Conservation (phyloP, 2,888 invertebrate genomes). For the Micoletzkya japonica region DNA sequence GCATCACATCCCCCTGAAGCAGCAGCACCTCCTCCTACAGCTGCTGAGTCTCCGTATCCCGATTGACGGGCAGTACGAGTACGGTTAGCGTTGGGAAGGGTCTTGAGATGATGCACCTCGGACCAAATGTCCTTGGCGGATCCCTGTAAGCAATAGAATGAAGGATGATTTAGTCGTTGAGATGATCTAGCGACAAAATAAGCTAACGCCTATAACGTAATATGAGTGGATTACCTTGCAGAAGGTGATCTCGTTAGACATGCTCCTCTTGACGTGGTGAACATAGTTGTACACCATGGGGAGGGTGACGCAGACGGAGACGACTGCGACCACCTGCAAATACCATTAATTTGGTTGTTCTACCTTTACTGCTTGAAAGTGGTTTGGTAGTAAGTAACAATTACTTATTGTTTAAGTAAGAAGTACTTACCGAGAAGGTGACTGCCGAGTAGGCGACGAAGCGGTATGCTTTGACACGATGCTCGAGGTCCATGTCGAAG, state of each 20-base stretch:
- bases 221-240: constrained; percentile 46
- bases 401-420: neutral
- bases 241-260: constrained; percentile 60
- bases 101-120: constrained; percentile 29
- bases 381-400: neutral
- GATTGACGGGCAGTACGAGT: constrained; percentile 24
- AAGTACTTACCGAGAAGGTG: constrained; percentile 33
- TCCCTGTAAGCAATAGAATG: constrained; percentile 5
- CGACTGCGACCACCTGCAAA: constrained; percentile 30
- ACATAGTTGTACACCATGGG: constrained; percentile 64
- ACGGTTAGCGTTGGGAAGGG: constrained; percentile 24
- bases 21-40: constrained; percentile 8
- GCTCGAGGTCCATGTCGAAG: constrained; percentile 43
- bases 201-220: too few species aligned
- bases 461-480: constrained; percentile 40
- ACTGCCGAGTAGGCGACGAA: constrained; percentile 44
- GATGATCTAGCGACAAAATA: too few species aligned
- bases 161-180: neutral
- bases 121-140: constrained; percentile 29
- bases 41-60: constrained; percentile 22
- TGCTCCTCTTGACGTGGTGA: constrained; percentile 54
- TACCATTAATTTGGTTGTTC: neutral
- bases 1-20: constrained; percentile 33
- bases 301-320: constrained; percentile 41
- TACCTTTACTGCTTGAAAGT: neutral